A percentile compares a stretch with the other conserved stretches of the same genome.
These are phyloP conservation scores for Pontoporia blainvillei DNA, from an alignment of 2,113 vertebrate genomes.

Conservation along the genomic window DNA sequence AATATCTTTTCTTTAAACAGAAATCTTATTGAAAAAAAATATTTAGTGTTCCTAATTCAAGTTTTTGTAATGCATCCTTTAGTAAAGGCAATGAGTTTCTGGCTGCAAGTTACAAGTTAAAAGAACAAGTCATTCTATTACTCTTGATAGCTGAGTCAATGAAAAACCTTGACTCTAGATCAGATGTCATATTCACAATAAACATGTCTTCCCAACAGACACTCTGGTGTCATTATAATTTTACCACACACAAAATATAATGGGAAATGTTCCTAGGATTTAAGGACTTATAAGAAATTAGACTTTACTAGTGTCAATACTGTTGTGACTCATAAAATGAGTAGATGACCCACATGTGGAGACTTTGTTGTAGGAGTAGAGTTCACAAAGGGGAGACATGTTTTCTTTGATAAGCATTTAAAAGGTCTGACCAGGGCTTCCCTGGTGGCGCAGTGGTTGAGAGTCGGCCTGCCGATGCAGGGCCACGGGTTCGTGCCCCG, in stretches of 20 bases:
- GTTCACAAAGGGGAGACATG: neutral
- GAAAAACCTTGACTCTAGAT: slow-evolving; percentile 42
- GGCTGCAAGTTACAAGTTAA: neutral
- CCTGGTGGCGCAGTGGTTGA: no score
- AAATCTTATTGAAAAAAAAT: slow-evolving; percentile 15
- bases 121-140: slow-evolving; percentile 53
- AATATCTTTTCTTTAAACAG: neutral
- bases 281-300: slow-evolving; percentile 61
- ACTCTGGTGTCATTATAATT: slow-evolving; percentile 13
- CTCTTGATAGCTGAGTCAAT: slow-evolving; percentile 55
- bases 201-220: slow-evolving; percentile 14
- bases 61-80: neutral
- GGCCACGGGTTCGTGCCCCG: fast-evolving
- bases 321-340: slow-evolving; percentile 48
- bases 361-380: neutral
- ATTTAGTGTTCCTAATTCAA: neutral
- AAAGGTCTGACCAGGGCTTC: neutral
- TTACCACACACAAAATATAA: slow-evolving; percentile 59
- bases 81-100: slow-evolving; percentile 21
- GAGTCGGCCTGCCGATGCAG: no score
- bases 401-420: neutral
- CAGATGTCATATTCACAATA: neutral
- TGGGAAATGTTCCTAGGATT: slow-evolving; percentile 24
- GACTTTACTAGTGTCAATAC: slow-evolving; percentile 26
- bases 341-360: neutral